Evolutionary conservation across 1,140 invertebrate genomes (phyloP), one percentile per base, ranked within the genome.

Genomic region (Thaumetopoea pityocampa): DNA sequence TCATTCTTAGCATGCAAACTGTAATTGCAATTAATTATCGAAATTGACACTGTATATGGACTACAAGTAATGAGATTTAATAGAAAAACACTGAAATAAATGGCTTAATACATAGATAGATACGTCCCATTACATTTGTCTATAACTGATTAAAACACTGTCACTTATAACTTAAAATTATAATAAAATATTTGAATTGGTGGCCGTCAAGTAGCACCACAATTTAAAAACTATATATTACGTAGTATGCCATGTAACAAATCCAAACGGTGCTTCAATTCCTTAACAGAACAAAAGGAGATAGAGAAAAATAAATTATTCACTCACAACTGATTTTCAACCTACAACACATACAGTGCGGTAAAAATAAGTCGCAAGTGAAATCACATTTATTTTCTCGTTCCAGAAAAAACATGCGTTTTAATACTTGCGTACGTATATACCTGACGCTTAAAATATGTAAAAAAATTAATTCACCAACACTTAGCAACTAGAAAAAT

Each of bases 401-500:
- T 54, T 52, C 38, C 38, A 48, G n/a, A n/a, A 32, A 45, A 41
- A 53, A 64, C 50, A 41, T 52, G 53, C 49, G 41, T 57, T 50
- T 52, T 73, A 77, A 76, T 77, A 77, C 68, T 69, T 66, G 66
- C 65, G 30, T 61, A 68, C 64, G 62, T 62, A 67, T n/a, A n/a
- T 50, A 51, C 64, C 29, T 27, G 32, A 30, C 29, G 27, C 36
- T 54, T 73, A 71, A 46, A 58, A 60, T 41, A 41, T 73, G 53
- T 69, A 67, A 77, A 72, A 67, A 68, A 78, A 77, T 68, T 66
- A 78, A 76, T 71, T 76, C 66, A 73, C 62, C 61, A 68, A 76
- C 71, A 73, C 77, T 80, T 78, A 80, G 59, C 35, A 66, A 64
- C 76, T 82, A 79, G 66, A 76, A 80, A 76, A 80, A 81, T 81